Evolutionary conservation across 53 echinoderm and acorn worm genomes (phyloP), one percentile per base, ranked within the genome.

Genomic region (Echinarachnius parma): DNA sequence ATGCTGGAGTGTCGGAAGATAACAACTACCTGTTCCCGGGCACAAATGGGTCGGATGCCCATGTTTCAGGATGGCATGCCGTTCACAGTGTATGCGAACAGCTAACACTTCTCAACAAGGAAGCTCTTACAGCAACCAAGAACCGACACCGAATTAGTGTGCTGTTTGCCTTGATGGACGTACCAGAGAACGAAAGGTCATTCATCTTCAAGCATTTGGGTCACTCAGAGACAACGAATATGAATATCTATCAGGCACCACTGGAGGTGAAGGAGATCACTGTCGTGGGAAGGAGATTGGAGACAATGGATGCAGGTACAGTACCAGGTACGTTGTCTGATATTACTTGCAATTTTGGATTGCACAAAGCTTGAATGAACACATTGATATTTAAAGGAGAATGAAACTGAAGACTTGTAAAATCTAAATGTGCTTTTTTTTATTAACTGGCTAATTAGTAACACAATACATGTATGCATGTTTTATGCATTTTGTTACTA

Each of bases 121-220:
- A 60, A 26, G 21, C 35, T 0, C 21, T 87, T 23, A 83, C 88
- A 27, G 87, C 82, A 2, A 87, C 87, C 0, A 75, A 77, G 56
- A 87, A 82, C 37, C 35, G 87, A 31, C 87, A 87, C 42, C 49
- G 81, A 31, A 30, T 81, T 2, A 78, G 78, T 35, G 77, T 77
- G 9, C 20, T 76, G 28, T 89, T 89, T 45, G 83, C 89, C 16
- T 57, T 84, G 5, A 77, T 77, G 66, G 84, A 89, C 58, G 62
- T 89, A 0, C 79, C 88, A 33, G 75, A 80, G 28, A 11, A 34
- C 16, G 84, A 89, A 28, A 67, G 71, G 63, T 47, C 47, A 10
- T 80, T 39, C 66, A 72, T 85, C 2, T 89, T 80, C 53, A 85
- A 85, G 67, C 90, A 89, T 59, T 60, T 89, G 4, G 82, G 85